phyloP scores from a whole-genome alignment of 1,140 invertebrate species.

The Pteromalus puparum region DNA sequence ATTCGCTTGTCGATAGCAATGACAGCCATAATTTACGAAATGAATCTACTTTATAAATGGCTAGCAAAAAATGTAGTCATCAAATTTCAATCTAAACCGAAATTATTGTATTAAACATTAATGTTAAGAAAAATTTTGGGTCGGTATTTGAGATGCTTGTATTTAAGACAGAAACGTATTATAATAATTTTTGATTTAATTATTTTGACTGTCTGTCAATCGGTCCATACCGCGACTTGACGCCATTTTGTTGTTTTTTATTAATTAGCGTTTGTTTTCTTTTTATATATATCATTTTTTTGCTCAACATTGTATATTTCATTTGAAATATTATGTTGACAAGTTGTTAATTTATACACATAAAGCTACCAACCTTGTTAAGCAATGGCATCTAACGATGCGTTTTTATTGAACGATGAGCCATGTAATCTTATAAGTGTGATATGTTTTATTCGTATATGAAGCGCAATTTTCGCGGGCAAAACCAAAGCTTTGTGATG shows the following conservation, averaged over 20 bases:
- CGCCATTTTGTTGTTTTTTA: neutral
- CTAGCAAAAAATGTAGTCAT: slow-evolving; percentile 13
- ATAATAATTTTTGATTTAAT: slow-evolving; percentile 28
- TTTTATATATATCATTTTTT: neutral
- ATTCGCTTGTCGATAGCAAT: slow-evolving; percentile 39
- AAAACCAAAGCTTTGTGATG: slow-evolving; percentile 46
- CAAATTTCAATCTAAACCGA: slow-evolving; percentile 14
- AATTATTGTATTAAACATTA: slow-evolving; percentile 31
- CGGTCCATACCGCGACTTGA: neutral
- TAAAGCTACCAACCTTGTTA: neutral
- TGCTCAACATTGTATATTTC: slow-evolving; percentile 21
- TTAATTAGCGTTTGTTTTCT: neutral
- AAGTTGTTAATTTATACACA: slow-evolving; percentile 10
- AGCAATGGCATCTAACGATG: slow-evolving; percentile 15
- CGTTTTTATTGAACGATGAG: slow-evolving; percentile 24
- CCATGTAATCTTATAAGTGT: slow-evolving; percentile 20
- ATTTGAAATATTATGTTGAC: neutral
- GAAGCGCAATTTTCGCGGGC: slow-evolving; percentile 13
- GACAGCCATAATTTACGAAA: slow-evolving; percentile 53
- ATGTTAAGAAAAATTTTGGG: slow-evolving; percentile 11
- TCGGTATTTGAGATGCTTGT: slow-evolving; percentile 2
- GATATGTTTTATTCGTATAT: slow-evolving; percentile 27
- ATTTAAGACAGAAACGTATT: neutral
- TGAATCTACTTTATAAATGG: slow-evolving; percentile 39
- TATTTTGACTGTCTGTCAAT: neutral